Evolutionary conservation across 2,797 vertebrate genomes (phyloP).

Genomic region (Lerista edwardsae): DNA sequence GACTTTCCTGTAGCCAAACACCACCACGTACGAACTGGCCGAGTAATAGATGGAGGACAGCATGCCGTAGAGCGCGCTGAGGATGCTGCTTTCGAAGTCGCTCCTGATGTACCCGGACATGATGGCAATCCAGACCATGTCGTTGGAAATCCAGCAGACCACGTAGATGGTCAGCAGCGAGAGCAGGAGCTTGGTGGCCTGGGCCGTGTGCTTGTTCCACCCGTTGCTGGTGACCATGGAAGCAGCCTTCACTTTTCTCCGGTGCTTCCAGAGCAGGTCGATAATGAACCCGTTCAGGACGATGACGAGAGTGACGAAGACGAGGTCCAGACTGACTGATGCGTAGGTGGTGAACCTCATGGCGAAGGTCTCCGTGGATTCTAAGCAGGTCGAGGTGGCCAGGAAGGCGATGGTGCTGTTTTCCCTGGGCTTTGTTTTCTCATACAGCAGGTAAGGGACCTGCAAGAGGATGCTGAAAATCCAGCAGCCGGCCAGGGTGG

Average conservation of each 20-base stretch:
- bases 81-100: slow-evolving; percentile 27
- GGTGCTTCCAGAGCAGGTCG: slow-evolving; percentile 46
- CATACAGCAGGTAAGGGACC: slow-evolving; percentile 40
- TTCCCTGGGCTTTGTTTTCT: neutral
- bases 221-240: neutral
- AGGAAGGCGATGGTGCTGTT: slow-evolving; percentile 4
- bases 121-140: slow-evolving; percentile 37
- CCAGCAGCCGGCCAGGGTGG: slow-evolving; percentile 39
- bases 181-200: slow-evolving; percentile 42
- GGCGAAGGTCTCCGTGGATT: slow-evolving; percentile 11
- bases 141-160: slow-evolving; percentile 52
- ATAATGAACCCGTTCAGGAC: slow-evolving; percentile 40
- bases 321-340: slow-evolving; percentile 41
- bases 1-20: slow-evolving; percentile 50
- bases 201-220: slow-evolving; percentile 33
- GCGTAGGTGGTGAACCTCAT: slow-evolving; percentile 27
- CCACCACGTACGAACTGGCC: slow-evolving; percentile 33
- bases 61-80: neutral
- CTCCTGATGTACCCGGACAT: slow-evolving; percentile 29
- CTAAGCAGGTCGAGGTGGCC: slow-evolving; percentile 36
- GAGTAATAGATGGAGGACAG: slow-evolving; percentile 59
- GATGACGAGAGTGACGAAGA: slow-evolving; percentile 36
- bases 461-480: slow-evolving; percentile 42
- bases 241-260: slow-evolving; percentile 31
- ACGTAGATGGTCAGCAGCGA: slow-evolving; percentile 34